Conservation (phyloP, 2,797 vertebrate species). For the Prunella strophiata region DNA sequence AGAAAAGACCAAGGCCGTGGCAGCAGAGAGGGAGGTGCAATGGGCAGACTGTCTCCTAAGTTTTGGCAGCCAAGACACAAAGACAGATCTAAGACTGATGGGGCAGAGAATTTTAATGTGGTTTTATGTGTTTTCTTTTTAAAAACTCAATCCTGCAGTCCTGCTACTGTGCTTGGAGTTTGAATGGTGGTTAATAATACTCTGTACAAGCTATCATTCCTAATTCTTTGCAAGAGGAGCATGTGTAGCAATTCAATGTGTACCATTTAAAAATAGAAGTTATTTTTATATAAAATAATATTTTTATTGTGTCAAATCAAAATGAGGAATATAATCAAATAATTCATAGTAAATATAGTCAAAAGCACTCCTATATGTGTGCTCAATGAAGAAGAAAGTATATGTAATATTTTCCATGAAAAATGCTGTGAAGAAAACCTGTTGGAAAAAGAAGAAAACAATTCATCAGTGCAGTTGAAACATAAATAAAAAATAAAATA, state of each 20-base stretch:
- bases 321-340: not conserved
- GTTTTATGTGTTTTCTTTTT: not conserved
- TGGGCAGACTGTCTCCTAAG: not conserved
- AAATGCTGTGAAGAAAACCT: not conserved
- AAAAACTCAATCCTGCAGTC: not conserved
- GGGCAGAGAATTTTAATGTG: not conserved
- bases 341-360: not conserved
- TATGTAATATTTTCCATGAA: not conserved
- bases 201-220: not conserved
- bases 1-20: not conserved
- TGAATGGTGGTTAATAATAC: not conserved
- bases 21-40: not conserved
- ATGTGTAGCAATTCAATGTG: not conserved
- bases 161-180: not conserved
- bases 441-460: not conserved
- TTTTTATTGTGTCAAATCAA: not conserved
- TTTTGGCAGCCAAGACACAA: not conserved
- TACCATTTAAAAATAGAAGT: not conserved
- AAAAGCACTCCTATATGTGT: not conserved
- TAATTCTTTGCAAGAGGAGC: not conserved
- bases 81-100: not conserved
- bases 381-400: not conserved
- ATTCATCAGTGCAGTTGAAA: not conserved
- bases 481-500: slow-evolving; percentile 2
- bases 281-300: not conserved